Evolutionary conservation across 2,113 vertebrate species (phyloP).

Genomic region (Caretta caretta): DNA sequence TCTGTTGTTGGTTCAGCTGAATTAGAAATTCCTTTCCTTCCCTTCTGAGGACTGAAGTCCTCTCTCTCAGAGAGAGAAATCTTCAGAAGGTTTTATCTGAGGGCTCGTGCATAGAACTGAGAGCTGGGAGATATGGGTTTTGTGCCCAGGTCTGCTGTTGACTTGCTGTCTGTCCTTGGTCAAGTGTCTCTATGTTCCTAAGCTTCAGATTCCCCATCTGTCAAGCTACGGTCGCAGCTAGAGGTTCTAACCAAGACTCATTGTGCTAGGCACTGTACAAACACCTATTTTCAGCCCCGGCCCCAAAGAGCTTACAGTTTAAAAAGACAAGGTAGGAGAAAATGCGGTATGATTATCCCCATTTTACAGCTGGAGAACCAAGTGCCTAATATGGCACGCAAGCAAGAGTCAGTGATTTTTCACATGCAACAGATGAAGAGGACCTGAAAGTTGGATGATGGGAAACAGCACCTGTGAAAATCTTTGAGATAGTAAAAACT

Average conservation of each 20-base stretch:
- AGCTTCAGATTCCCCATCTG: not conserved
- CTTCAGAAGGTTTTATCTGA: conserved; percentile 15
- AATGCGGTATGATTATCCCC: rapidly evolving
- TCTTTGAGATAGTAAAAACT: not conserved
- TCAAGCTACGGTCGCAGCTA: not conserved
- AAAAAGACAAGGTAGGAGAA: not conserved
- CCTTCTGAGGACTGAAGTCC: not conserved
- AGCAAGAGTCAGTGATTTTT: rapidly evolving
- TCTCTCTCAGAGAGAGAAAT: not conserved
- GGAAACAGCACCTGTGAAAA: not conserved
- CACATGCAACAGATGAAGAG: not conserved
- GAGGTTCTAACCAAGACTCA: not conserved
- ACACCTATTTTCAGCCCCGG: not conserved
- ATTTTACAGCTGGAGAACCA: not conserved
- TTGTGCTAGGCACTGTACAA: not conserved
- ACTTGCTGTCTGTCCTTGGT: not conserved
- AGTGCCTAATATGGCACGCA: not conserved
- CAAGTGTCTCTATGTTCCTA: not conserved
- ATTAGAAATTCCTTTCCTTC: not conserved
- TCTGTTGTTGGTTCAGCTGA: not conserved
- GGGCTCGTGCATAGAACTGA: not conserved
- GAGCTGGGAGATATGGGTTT: not conserved
- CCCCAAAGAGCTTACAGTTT: not conserved
- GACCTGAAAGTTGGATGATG: not conserved
- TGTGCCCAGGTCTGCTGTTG: not conserved